A percentile compares a stretch with the other conserved stretches of the same genome.
Evolutionary conservation across 2,888 invertebrate species (phyloP).

Genomic region (Heliconius ethilla): DNA sequence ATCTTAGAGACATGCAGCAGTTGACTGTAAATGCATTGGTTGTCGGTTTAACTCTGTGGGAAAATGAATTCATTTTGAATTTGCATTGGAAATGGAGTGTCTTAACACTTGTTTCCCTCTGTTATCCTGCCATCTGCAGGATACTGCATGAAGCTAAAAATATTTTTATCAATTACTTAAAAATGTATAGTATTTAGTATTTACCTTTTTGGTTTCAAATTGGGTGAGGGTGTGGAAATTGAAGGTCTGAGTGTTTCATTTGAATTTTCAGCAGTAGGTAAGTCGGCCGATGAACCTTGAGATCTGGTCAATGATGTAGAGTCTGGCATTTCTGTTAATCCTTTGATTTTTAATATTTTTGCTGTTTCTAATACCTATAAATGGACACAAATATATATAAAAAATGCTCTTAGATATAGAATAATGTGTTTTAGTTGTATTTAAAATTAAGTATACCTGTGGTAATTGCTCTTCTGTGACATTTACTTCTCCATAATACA

Average conservation of each 20-base stretch:
- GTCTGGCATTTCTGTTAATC: conserved; percentile 92
- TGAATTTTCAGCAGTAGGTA: conserved; percentile 82
- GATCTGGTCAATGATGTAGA: conserved; percentile 88
- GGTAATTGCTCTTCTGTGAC: conserved; percentile 94
- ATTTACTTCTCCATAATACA: conserved; percentile 96
- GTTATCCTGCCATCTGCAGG: no score
- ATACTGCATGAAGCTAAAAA: no score
- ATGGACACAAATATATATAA: neutral
- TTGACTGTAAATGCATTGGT: neutral
- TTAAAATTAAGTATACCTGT: conserved; percentile 70
- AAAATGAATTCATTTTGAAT: neutral
- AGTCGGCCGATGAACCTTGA: conserved; percentile 82
- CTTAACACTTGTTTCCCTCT: no score
- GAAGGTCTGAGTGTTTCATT: conserved; percentile 82
- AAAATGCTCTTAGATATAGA: neutral
- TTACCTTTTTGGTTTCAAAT: conserved; percentile 76
- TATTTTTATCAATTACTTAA: no score
- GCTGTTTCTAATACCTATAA: conserved; percentile 88
- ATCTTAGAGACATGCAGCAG: neutral
- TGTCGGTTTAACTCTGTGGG: neutral
- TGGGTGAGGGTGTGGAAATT: conserved; percentile 83
- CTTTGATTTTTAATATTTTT: conserved; percentile 93
- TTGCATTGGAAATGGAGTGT: no score
- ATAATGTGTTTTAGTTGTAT: neutral
- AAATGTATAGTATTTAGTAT: neutral